These are phyloP conservation scores for Acropternis orthonyx DNA, from an alignment of 2,797 vertebrate genomes.

Conservation along the genomic window DNA sequence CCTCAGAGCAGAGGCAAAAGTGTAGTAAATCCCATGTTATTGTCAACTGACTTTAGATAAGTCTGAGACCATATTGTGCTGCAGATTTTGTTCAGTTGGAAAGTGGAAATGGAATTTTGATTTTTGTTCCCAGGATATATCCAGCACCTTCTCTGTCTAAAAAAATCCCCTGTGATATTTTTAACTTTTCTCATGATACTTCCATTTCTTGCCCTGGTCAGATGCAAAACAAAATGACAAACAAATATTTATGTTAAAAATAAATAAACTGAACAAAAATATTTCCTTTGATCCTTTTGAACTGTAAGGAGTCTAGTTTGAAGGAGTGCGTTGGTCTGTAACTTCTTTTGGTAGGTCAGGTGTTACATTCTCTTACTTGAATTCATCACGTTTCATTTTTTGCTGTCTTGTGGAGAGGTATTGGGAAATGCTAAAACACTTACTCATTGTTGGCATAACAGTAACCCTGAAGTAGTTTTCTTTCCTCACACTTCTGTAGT, in stretches of 20 bases:
- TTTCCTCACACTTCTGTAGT: background rate
- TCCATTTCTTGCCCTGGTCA: background rate
- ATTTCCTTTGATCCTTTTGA: background rate
- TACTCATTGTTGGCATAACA: background rate
- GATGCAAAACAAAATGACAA: background rate
- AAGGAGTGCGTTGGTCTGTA: background rate
- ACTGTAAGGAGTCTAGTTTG: background rate
- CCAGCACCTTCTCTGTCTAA: background rate
- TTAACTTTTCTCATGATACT: background rate
- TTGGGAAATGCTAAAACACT: background rate
- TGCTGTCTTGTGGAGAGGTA: background rate
- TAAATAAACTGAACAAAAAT: background rate
- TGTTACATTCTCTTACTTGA: background rate
- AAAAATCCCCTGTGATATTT: background rate
- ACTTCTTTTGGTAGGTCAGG: background rate
- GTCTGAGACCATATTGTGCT: background rate
- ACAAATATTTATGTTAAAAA: background rate
- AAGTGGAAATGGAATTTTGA: background rate
- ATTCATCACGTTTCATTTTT: background rate
- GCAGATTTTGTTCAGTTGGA: background rate
- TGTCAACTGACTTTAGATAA: background rate
- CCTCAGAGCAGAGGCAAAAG: background rate
- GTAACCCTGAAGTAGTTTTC: background rate
- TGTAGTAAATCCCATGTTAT: background rate
- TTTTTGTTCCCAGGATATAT: background rate